Evolutionary conservation across 2,888 invertebrate species (phyloP), one percentile per base, ranked within the genome.

Genomic region (Minunthozetes semirufus): DNA sequence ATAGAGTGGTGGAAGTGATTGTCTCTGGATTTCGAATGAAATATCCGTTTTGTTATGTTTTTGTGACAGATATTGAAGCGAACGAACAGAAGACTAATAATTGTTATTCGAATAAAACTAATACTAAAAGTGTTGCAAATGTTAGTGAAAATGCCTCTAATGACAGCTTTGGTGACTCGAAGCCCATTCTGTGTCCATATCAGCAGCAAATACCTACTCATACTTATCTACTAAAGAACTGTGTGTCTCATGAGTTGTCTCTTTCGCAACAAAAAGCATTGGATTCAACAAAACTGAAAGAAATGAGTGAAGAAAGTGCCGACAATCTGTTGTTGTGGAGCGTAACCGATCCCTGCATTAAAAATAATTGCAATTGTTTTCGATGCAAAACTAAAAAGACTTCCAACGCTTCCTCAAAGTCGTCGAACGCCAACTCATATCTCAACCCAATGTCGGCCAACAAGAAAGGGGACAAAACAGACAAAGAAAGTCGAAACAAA

Each of bases 31-130:
- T 93, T 77, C 90, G 93, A 82, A 93, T 98, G 93, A 89, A 92
- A 78, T 98, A 98, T 86, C 98, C 98, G 71, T 89, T 92, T 77
- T 91, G 92, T 84, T 98, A 94, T 85, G 94, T 94, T 81, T 88
- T 75, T 27, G 38, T 56, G 6, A 75, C 75, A 8, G 72, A 75
- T 42, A 42, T 53, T 22, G 75, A 74, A 42, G 17, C 8, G 48
- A 46, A 9, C 17, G 48, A 29, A 27, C 75, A 71, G 53, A 71
- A 71, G 71, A 19, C 53, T 42, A 17, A 9, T 22, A 22, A 22
- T 22, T 53, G 25, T 17, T 6, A 19, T 48, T 17, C 70, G n/a
- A 42, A 22, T 15, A 73, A 73, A 61, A 33, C 17, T 1, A 74
- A 71, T 70, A 0, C 13, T 4, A 74, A 74, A 53, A 19, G 38